Evolutionary conservation across 1,140 invertebrate species (phyloP).

Genomic region (Schlechtendalia chinensis): DNA sequence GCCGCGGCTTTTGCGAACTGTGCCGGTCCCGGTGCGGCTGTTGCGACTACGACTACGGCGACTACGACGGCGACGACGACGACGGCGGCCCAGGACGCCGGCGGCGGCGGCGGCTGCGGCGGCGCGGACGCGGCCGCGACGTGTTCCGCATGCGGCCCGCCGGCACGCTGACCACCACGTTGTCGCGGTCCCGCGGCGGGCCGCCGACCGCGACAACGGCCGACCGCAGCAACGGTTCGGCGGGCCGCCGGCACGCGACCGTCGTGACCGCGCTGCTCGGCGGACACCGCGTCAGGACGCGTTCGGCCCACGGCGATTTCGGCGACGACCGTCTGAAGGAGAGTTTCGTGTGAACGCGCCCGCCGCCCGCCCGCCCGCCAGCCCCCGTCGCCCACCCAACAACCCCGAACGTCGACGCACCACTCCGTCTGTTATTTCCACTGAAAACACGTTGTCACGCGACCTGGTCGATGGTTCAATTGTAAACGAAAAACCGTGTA

Average conservation of each 20-base stretch:
- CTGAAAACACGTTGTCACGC: too few species aligned
- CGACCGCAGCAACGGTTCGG: not conserved
- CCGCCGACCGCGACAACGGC: not conserved
- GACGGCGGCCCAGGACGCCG: not conserved
- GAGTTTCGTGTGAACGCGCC: conserved; percentile 30
- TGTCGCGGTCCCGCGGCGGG: conserved; percentile 51
- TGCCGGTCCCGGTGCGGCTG: conserved; percentile 52
- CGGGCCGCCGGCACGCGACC: not conserved
- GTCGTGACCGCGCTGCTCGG: not conserved
- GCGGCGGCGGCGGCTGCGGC: conserved; percentile 27
- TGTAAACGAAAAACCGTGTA: too few species aligned
- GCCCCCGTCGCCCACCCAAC: too few species aligned
- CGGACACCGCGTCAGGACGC: not conserved
- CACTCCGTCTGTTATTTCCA: too few species aligned
- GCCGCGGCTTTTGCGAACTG: conserved; percentile 73
- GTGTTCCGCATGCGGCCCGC: conserved; percentile 51
- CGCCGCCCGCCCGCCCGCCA: too few species aligned
- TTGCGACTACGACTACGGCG: not conserved
- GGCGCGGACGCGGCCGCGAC: conserved; percentile 47
- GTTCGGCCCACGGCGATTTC: not conserved
- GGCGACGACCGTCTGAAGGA: conserved; percentile 21
- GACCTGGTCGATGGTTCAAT: too few species aligned
- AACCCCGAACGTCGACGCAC: too few species aligned
- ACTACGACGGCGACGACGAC: conserved; percentile 19
- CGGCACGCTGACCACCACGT: conserved; percentile 53